phyloP scores from a whole-genome alignment of 2,797 vertebrate species.

The Acanthis flammea region DNA sequence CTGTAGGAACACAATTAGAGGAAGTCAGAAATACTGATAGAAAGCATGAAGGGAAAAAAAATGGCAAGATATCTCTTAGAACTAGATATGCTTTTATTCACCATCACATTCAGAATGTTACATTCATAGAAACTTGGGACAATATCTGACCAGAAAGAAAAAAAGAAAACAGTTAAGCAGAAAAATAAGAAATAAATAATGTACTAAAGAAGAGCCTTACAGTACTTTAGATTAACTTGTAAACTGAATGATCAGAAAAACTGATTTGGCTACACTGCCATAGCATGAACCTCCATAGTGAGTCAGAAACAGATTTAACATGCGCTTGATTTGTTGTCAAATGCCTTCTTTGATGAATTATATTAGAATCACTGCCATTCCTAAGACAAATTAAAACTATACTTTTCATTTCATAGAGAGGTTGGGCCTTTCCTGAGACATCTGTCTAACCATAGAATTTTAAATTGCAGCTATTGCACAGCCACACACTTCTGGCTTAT shows the following conservation, averaged over 20 bases:
- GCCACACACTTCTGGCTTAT: neutral
- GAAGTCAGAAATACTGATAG: neutral
- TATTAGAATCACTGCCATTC: neutral
- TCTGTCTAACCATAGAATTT: slow-evolving; percentile 12
- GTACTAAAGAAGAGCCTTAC: neutral
- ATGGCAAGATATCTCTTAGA: neutral
- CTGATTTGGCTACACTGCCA: neutral
- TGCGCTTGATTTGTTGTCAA: neutral
- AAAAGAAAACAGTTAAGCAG: neutral
- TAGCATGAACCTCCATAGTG: neutral
- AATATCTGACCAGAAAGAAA: neutral
- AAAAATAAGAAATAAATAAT: neutral
- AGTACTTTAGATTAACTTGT: neutral
- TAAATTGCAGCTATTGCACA: slow-evolving; percentile 14
- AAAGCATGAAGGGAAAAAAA: neutral
- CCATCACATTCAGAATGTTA: neutral
- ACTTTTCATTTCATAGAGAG: neutral
- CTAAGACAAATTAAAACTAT: neutral
- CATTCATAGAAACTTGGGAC: neutral
- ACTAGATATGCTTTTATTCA: neutral
- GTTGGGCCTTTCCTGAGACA: neutral
- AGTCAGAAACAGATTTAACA: neutral
- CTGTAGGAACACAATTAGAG: neutral
- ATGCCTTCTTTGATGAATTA: neutral
- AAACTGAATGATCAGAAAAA: neutral